A percentile compares a stretch with the other conserved stretches of the same genome.
Evolutionary conservation across 2,113 vertebrate species (phyloP).

Genomic region (Hyla sarda): DNA sequence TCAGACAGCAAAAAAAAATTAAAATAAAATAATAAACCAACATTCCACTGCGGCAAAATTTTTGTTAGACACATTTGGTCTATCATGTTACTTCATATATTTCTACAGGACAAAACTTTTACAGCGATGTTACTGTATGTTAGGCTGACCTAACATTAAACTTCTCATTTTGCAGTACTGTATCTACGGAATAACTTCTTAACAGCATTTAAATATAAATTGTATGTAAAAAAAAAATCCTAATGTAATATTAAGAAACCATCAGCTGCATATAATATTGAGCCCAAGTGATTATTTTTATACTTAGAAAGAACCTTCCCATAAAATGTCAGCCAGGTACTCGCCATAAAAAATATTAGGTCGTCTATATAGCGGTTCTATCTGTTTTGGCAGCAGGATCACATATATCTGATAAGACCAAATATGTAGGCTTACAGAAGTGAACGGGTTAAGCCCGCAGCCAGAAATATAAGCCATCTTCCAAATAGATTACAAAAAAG

Average conservation of each 20-base stretch:
- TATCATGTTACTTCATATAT: neutral
- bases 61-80: neutral
- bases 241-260: neutral
- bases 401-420: neutral
- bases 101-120: neutral
- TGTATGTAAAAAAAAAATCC: too few species aligned
- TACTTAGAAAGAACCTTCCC: neutral
- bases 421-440: neutral
- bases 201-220: neutral
- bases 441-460: neutral
- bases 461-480: conserved; percentile 9
- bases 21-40: too few species aligned
- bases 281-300: neutral
- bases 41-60: neutral
- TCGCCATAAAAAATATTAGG: neutral
- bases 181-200: neutral
- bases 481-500: conserved; percentile 16
- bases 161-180: neutral
- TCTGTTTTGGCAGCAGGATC: neutral
- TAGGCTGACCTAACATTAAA: neutral
- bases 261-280: neutral
- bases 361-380: neutral
- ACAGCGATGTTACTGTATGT: neutral
- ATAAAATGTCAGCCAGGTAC: too few species aligned
- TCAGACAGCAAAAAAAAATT: neutral